Percentiles rank a stretch among this genome's conserved stretches.
These are phyloP conservation scores for Catharus ustulatus DNA, from an alignment of 2,797 vertebrate genomes.

Conservation along the genomic window DNA sequence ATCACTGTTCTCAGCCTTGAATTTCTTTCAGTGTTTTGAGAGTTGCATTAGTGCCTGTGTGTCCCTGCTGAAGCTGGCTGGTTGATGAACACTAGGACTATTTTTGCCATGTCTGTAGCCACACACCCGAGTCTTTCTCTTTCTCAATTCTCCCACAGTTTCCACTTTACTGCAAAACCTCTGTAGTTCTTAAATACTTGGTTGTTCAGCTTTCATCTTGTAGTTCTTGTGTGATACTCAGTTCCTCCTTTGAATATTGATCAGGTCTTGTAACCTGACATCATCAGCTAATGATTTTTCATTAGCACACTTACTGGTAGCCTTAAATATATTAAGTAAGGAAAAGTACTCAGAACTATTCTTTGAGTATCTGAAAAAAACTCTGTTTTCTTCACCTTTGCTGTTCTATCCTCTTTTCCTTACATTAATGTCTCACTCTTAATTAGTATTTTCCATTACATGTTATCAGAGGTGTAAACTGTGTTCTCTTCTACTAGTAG, in stretches of 20 bases:
- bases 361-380: no score
- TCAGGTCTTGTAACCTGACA: not conserved
- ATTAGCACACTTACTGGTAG: constrained; percentile 17
- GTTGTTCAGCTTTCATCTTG: not conserved
- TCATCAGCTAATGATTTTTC: constrained; percentile 51
- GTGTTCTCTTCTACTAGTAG: not conserved
- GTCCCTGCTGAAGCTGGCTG: not conserved
- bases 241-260: constrained; percentile 14
- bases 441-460: not conserved
- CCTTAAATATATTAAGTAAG: not conserved
- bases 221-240: not conserved
- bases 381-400: not conserved
- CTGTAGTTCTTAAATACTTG: not conserved
- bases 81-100: not conserved
- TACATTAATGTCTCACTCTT: not conserved
- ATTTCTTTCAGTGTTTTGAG: not conserved
- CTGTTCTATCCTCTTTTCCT: not conserved
- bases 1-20: not conserved
- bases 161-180: not conserved
- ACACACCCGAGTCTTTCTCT: not conserved
- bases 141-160: not conserved
- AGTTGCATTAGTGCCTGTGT: not conserved
- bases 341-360: not conserved
- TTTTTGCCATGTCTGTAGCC: not conserved
- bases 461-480: not conserved